Percentiles rank a stretch among this genome's conserved stretches.
Conservation (phyloP, 2,113 vertebrate genomes). For the Bufo bufo region DNA sequence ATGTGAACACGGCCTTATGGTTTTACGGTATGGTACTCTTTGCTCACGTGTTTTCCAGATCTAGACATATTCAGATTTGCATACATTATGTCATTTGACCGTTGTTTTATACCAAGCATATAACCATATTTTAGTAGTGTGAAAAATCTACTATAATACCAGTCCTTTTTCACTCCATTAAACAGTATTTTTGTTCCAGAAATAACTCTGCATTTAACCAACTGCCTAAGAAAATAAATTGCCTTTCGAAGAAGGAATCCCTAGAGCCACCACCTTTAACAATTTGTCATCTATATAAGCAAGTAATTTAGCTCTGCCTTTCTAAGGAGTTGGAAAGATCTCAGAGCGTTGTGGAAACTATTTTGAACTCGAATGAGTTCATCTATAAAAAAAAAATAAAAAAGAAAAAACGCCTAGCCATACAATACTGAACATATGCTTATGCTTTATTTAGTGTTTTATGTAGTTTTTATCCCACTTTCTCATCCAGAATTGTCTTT, state of each 20-base stretch:
- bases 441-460: not conserved
- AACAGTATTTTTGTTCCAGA: not conserved
- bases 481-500: not conserved
- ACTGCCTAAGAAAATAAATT: conserved; percentile 39
- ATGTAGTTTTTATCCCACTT: not conserved
- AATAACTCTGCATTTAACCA: not conserved
- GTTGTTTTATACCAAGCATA: not conserved
- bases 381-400: not conserved
- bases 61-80: not conserved
- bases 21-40: no score
- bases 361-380: not conserved
- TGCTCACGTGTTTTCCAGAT: not conserved
- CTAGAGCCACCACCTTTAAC: conserved; percentile 20
- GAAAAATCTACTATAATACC: not conserved
- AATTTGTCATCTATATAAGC: conserved; percentile 37
- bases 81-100: not conserved
- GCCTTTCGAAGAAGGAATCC: conserved; percentile 5
- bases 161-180: not conserved
- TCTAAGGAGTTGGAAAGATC: not conserved
- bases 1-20: no score
- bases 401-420: not conserved
- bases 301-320: not conserved
- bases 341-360: not conserved
- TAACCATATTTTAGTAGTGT: not conserved
- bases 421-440: not conserved